Conservation (phyloP, 2,797 vertebrate species). For the Dendrocincla tyrannina region DNA sequence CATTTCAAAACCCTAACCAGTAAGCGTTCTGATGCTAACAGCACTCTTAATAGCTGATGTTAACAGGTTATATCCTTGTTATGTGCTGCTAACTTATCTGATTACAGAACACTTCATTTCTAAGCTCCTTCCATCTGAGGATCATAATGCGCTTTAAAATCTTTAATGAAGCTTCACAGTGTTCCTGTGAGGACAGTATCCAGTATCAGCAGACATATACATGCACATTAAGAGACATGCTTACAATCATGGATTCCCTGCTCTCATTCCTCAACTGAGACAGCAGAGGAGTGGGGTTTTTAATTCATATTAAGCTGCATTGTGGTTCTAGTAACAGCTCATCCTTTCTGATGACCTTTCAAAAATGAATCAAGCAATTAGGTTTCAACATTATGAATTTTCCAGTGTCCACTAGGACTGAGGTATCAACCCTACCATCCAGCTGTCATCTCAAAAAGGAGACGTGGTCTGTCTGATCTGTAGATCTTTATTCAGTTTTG, state of each 20-base stretch:
- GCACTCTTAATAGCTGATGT: neutral
- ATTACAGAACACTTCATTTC: constrained; percentile 32
- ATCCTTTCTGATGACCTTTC: neutral
- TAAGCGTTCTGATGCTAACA: neutral
- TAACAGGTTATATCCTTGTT: constrained; percentile 26
- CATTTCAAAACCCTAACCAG: neutral
- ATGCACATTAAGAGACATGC: neutral
- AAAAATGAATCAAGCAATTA: neutral
- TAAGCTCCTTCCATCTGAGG: constrained; percentile 3
- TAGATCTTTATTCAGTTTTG: neutral
- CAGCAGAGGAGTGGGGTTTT: neutral
- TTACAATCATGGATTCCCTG: neutral
- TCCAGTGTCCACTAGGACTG: neutral
- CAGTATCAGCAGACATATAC: neutral
- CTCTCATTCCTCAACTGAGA: neutral
- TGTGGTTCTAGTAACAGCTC: neutral
- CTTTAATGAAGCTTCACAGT: constrained; percentile 15
- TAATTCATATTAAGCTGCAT: neutral
- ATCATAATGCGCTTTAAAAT: constrained; percentile 27
- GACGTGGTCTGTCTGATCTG: neutral
- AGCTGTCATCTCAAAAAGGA: neutral
- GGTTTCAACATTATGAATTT: neutral
- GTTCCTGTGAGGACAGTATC: constrained; percentile 30
- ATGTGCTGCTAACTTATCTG: neutral
- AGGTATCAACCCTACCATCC: neutral